Percentiles rank a stretch among this genome's conserved stretches.
Evolutionary conservation across 2,888 invertebrate genomes (phyloP).

Genomic region (Nemotelus nigrinus): DNA sequence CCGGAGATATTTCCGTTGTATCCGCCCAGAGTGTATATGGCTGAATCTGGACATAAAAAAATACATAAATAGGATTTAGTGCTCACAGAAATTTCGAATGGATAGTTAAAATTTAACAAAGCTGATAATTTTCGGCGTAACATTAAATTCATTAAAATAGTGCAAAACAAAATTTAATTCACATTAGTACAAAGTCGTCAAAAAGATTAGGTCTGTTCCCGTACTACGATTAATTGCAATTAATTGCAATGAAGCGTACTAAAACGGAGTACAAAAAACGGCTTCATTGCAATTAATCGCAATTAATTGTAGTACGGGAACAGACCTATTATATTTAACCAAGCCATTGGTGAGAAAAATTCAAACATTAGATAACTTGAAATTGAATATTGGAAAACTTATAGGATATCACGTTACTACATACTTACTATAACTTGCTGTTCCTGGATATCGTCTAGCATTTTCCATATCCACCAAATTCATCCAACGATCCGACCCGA

Average conservation of each 20-base stretch:
- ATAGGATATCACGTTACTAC: neutral
- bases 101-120: neutral
- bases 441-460: slow-evolving; percentile 26
- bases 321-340: no score
- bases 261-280: no score
- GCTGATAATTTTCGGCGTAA: no score
- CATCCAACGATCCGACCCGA: slow-evolving; percentile 11
- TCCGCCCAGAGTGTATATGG: slow-evolving; percentile 30
- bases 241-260: no score
- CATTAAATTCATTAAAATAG: no score
- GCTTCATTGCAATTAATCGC: no score
- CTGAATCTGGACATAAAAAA: slow-evolving; percentile 23
- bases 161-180: no score
- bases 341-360: neutral
- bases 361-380: neutral
- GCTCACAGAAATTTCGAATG: neutral
- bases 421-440: slow-evolving; percentile 21
- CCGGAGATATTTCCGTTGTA: neutral
- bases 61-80: neutral
- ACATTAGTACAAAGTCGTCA: no score
- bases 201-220: no score
- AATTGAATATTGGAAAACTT: neutral
- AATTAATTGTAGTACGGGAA: no score
- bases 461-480: slow-evolving; percentile 31
- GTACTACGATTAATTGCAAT: no score